Conservation (phyloP, 1,140 invertebrate species). For the Apis laboriosa region DNA sequence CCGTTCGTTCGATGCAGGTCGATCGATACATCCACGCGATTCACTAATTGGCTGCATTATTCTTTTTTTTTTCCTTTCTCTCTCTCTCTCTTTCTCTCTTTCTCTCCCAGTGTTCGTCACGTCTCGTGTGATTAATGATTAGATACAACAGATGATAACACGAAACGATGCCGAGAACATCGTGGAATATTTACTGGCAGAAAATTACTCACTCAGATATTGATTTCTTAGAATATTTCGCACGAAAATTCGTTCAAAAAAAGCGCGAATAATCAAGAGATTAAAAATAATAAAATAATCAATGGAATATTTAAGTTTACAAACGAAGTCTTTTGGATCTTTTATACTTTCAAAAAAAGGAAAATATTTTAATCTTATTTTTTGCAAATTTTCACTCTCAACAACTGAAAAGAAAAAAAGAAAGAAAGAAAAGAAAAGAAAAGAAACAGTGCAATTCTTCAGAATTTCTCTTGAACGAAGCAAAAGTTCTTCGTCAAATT, state of each 20-base stretch:
- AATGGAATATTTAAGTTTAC: no score
- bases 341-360: no score
- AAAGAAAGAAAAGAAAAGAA: no score
- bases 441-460: no score
- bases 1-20: conserved; percentile 34
- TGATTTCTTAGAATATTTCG: neutral
- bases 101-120: conserved; percentile 10
- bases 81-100: neutral
- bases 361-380: no score
- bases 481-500: no score
- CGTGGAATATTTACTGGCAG: neutral
- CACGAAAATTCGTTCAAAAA: neutral
- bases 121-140: conserved; percentile 29
- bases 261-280: neutral
- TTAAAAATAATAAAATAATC: neutral
- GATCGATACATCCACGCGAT: conserved; percentile 42
- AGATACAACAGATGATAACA: conserved; percentile 38
- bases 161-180: conserved; percentile 2
- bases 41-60: neutral
- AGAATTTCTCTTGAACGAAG: no score
- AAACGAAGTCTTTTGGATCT: no score
- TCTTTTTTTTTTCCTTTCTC: neutral
- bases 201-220: neutral
- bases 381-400: no score
- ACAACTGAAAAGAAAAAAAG: no score